Percentiles rank a stretch among this genome's conserved stretches.
phyloP scores from a whole-genome alignment of 2,797 vertebrate species.

The Melopsittacus undulatus region DNA sequence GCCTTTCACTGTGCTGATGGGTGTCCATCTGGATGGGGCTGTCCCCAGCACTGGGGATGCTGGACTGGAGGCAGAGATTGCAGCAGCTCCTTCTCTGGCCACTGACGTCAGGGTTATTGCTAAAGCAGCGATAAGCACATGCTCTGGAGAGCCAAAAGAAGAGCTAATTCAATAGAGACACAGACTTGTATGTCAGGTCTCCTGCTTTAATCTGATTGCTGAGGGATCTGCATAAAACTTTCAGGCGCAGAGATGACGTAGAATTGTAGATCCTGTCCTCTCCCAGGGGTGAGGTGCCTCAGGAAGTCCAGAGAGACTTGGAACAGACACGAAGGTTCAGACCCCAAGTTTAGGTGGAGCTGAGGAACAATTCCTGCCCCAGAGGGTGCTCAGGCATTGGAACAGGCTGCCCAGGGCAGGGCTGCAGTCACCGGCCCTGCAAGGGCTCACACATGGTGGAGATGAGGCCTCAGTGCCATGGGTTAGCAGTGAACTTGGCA shows the following conservation, averaged over 20 bases:
- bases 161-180: conserved; percentile 17
- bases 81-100: background rate
- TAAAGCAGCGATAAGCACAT: accelerated
- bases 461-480: background rate
- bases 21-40: background rate
- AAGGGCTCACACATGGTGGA: background rate
- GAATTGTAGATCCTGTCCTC: background rate
- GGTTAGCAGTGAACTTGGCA: background rate
- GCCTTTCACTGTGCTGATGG: background rate
- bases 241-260: background rate
- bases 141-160: background rate
- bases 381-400: background rate
- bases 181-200: background rate
- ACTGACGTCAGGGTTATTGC: background rate
- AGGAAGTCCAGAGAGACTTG: background rate
- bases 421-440: background rate
- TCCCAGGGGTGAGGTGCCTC: background rate
- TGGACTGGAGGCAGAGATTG: background rate
- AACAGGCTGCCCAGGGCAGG: background rate
- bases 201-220: conserved; percentile 23
- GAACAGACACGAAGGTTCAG: background rate
- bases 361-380: background rate
- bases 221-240: background rate
- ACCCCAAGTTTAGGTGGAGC: background rate
- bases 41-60: background rate